phyloP scores from a whole-genome alignment of 2,113 vertebrate species.

The Misgurnus mizolepis region DNA sequence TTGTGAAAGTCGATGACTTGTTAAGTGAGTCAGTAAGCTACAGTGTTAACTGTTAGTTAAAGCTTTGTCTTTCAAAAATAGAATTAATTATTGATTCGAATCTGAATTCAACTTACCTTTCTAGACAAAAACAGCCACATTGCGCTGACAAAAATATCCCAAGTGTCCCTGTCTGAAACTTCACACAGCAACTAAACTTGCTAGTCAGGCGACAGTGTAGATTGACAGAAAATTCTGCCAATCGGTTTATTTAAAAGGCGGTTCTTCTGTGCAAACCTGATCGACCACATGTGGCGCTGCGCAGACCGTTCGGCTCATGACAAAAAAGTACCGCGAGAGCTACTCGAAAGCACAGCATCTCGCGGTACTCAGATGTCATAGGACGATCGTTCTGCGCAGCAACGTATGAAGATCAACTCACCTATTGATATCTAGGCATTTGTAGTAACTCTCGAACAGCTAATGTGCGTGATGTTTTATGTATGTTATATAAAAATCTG shows the following conservation, averaged over 20 bases:
- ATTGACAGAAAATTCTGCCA: conserved; percentile 30
- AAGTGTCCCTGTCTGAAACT: conserved; percentile 33
- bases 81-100: neutral
- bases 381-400: no score
- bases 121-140: conserved; percentile 42
- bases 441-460: no score
- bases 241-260: neutral
- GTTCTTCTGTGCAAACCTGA: neutral
- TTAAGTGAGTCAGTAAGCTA: neutral
- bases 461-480: no score
- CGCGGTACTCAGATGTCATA: no score
- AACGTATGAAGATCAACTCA: no score
- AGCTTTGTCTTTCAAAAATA: neutral
- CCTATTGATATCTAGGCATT: no score
- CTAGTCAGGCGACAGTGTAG: neutral
- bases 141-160: conserved; percentile 44
- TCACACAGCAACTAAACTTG: conserved; percentile 6
- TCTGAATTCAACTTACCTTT: conserved; percentile 42
- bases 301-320: no score
- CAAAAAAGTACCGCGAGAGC: no score
- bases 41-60: neutral
- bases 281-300: no score
- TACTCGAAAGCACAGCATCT: no score
- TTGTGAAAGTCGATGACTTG: neutral
- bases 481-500: neutral